phyloP scores from a whole-genome alignment of 1,140 invertebrate genomes.

The Hetaerina americana region DNA sequence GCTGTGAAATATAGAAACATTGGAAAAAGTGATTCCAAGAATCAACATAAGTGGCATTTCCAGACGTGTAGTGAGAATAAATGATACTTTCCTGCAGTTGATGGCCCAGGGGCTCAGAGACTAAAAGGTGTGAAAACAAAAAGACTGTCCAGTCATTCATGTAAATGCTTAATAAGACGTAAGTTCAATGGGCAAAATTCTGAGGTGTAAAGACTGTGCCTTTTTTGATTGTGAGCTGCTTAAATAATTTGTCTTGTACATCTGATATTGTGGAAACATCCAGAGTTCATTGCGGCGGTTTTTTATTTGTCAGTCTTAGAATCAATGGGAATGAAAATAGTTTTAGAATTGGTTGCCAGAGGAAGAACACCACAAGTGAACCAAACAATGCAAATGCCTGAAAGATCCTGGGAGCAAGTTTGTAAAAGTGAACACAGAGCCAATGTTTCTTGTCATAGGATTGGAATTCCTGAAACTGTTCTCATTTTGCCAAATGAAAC shows the following conservation, averaged over 20 bases:
- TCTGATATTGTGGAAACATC: background rate
- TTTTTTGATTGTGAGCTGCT: background rate
- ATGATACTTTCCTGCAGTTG: background rate
- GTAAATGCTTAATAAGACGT: background rate
- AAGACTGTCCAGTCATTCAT: background rate
- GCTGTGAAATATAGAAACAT: background rate
- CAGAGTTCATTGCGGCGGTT: background rate
- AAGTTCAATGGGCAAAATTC: background rate
- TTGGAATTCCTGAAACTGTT: background rate
- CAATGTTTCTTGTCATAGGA: background rate
- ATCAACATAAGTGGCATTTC: background rate
- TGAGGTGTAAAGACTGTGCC: background rate
- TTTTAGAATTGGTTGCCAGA: background rate
- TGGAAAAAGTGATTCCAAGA: background rate
- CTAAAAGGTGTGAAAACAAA: background rate
- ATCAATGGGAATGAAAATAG: background rate
- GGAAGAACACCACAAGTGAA: background rate
- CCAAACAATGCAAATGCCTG: background rate
- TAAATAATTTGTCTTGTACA: conserved; percentile 1
- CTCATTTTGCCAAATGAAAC: background rate
- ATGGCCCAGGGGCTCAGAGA: no score
- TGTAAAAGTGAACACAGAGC: background rate
- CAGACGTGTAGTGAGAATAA: background rate
- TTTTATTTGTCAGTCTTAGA: background rate
- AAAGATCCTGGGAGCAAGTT: background rate